Percentiles rank a stretch among this genome's conserved stretches.
Conservation (phyloP, 2,888 invertebrate genomes). For the Thera britannica region DNA sequence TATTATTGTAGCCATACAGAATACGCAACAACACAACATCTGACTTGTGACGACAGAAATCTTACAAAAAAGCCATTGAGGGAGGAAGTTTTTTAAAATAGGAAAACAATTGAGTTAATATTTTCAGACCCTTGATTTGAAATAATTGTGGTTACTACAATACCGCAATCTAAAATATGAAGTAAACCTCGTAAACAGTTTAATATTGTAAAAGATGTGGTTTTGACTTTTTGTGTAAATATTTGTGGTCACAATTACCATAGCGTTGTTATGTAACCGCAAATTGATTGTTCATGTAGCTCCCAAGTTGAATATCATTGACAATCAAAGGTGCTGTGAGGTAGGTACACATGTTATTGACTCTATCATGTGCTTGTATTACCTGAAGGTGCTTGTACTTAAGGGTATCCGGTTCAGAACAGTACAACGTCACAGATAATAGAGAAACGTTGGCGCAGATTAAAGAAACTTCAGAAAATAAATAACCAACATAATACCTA, state of each 20-base stretch:
- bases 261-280: not conserved
- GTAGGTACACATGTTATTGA: conserved; percentile 19
- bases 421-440: conserved; percentile 1
- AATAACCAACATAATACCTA: no score
- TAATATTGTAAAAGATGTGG: not conserved
- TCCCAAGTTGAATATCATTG: not conserved
- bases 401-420: conserved; percentile 25
- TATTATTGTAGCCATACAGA: no score
- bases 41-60: no score
- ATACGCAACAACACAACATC: no score
- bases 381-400: conserved; percentile 23
- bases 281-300: conserved; percentile 9
- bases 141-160: not conserved
- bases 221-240: not conserved
- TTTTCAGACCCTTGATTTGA: not conserved
- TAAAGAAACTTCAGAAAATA: no score
- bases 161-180: not conserved
- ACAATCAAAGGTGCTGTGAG: conserved; percentile 10
- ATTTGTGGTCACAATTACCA: conserved; percentile 5
- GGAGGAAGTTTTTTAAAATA: no score
- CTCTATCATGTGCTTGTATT: conserved; percentile 21
- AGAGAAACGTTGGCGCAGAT: not conserved
- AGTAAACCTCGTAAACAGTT: not conserved
- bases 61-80: no score
- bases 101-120: no score